Evolutionary conservation across 92 coral and sea anemone species (phyloP).

Genomic region (Muricea muricata): DNA sequence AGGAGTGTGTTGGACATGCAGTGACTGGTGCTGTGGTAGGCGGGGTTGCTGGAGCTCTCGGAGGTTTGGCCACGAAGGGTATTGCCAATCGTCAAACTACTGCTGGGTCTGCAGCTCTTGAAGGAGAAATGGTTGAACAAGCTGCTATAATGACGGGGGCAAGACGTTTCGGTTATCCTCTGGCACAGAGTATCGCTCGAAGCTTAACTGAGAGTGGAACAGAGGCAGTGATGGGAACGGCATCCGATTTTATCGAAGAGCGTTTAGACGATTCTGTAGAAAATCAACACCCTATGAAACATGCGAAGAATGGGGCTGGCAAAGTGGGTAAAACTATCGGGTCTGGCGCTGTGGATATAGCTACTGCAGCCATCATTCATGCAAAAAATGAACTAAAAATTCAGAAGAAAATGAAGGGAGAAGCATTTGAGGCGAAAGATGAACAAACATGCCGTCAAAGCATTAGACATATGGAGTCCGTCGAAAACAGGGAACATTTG

Average conservation of each 20-base stretch:
- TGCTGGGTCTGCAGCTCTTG: slow-evolving; percentile 16
- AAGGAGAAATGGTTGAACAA: neutral
- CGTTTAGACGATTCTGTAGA: slow-evolving; percentile 65
- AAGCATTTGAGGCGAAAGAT: neutral
- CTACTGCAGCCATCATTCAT: neutral
- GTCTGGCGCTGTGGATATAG: neutral
- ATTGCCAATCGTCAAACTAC: neutral
- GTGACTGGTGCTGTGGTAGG: slow-evolving; percentile 45
- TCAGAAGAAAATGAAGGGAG: neutral
- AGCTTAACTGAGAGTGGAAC: slow-evolving; percentile 39
- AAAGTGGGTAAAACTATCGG: no score
- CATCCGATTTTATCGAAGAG: slow-evolving; percentile 50
- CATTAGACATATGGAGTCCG: neutral
- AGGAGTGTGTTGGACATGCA: no score
- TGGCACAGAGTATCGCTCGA: slow-evolving; percentile 21
- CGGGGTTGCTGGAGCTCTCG: slow-evolving; percentile 29
- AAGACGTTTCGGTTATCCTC: slow-evolving; percentile 14
- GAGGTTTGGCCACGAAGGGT: slow-evolving; percentile 51
- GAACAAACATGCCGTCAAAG: neutral
- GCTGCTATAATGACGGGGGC: neutral
- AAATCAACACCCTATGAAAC: slow-evolving; percentile 48
- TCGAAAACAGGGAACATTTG: neutral
- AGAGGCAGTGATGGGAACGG: slow-evolving; percentile 24
- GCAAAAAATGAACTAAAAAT: neutral
- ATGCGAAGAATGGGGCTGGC: no score